A percentile compares a stretch with the other conserved stretches of the same genome.
phyloP scores from a whole-genome alignment of 64 coral and sea anemone species.

The Orbicella faveolata region DNA sequence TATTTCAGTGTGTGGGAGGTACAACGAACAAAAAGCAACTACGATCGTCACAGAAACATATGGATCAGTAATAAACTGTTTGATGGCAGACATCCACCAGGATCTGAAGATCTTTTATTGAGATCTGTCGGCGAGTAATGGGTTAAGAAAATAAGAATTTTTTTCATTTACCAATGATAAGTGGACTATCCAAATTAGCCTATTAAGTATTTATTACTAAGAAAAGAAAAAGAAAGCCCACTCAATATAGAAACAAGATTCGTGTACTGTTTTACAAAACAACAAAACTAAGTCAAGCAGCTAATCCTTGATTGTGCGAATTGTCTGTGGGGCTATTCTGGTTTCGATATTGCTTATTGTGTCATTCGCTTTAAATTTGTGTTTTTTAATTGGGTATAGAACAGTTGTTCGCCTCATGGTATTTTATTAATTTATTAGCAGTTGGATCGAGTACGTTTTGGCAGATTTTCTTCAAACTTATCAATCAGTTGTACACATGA shows the following conservation, averaged over 20 bases:
- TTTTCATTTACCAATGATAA: not conserved
- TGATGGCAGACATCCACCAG: not conserved
- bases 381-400: slow-evolving; percentile 6
- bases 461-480: not conserved
- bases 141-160: not conserved
- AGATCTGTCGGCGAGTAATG: not conserved
- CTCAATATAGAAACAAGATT: not conserved
- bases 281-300: not conserved
- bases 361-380: not conserved
- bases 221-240: not conserved
- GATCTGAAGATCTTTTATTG: not conserved
- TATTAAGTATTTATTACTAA: not conserved
- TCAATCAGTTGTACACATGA: not conserved
- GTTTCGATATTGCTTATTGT: not conserved
- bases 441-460: not conserved
- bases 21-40: too few species aligned
- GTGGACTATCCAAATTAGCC: not conserved
- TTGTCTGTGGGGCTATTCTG: not conserved
- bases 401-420: slow-evolving; percentile 30
- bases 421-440: slow-evolving; percentile 11
- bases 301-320: not conserved
- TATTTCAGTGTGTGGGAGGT: too few species aligned
- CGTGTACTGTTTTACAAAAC: not conserved
- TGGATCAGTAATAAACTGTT: not conserved
- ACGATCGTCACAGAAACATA: too few species aligned